Conservation (phyloP, 2,113 vertebrate genomes). For the Bungarus multicinctus region DNA sequence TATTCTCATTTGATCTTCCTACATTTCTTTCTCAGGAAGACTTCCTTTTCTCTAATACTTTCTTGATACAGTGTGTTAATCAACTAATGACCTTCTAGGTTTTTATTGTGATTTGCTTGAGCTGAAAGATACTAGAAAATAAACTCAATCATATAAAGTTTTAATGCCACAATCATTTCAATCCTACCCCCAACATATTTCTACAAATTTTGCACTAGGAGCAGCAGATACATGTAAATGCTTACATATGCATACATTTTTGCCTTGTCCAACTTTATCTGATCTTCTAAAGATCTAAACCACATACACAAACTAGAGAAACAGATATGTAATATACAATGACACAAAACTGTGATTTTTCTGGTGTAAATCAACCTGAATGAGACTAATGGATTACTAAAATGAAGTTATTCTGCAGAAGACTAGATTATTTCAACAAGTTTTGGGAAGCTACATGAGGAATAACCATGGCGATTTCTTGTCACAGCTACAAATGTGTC, state of each 20-base stretch:
- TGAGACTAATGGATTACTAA: background rate
- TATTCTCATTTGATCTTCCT: background rate
- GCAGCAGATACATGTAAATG: background rate
- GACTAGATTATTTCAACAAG: background rate
- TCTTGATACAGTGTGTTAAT: background rate
- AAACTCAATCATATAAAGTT: background rate
- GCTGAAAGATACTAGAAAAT: background rate
- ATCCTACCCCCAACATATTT: background rate
- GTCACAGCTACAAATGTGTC: background rate
- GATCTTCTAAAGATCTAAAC: background rate
- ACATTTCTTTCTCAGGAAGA: background rate
- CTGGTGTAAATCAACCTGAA: background rate
- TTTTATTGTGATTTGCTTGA: background rate
- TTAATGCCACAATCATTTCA: background rate
- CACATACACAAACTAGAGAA: background rate
- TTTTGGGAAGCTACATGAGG: background rate
- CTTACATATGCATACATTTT: background rate
- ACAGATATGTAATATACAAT: background rate
- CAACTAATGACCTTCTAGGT: background rate
- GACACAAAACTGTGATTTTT: background rate
- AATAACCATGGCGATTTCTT: background rate
- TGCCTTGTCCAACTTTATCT: background rate
- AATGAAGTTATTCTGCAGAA: background rate
- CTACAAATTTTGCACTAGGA: background rate
- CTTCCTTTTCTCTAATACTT: background rate